Evolutionary conservation across 2,113 vertebrate genomes (phyloP).

Genomic region (Sebastes fasciatus): DNA sequence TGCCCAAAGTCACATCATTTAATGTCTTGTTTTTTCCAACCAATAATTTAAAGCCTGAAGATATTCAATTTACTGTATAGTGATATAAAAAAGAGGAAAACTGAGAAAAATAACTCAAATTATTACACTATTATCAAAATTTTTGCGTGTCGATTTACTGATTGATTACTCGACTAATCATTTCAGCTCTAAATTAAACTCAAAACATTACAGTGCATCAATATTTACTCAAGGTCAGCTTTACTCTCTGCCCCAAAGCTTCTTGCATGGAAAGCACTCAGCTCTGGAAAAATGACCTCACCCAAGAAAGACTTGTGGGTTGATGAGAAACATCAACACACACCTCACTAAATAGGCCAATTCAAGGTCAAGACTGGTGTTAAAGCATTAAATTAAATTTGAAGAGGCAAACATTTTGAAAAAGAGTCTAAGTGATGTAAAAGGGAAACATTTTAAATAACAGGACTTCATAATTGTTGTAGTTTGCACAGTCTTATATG

Average conservation of each 20-base stretch:
- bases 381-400: neutral
- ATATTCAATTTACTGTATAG: no score
- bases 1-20: no score
- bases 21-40: no score
- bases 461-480: neutral
- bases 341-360: neutral
- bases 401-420: neutral
- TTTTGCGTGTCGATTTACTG: no score
- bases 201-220: slow-evolving; percentile 13
- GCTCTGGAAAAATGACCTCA: slow-evolving; percentile 26
- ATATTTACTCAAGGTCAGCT: slow-evolving; percentile 60
- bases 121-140: no score
- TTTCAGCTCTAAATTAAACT: no score
- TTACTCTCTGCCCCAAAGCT: slow-evolving; percentile 26
- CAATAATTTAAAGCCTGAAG: no score
- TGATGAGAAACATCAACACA: neutral
- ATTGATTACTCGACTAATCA: no score
- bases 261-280: neutral
- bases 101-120: no score
- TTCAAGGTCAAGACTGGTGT: neutral
- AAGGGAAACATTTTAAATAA: neutral
- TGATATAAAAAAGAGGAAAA: no score
- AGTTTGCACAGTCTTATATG: neutral
- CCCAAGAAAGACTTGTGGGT: slow-evolving; percentile 19
- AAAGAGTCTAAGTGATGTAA: no score